Evolutionary conservation across 2,888 invertebrate species (phyloP).

Genomic region (Himalopsyche tibetana): DNA sequence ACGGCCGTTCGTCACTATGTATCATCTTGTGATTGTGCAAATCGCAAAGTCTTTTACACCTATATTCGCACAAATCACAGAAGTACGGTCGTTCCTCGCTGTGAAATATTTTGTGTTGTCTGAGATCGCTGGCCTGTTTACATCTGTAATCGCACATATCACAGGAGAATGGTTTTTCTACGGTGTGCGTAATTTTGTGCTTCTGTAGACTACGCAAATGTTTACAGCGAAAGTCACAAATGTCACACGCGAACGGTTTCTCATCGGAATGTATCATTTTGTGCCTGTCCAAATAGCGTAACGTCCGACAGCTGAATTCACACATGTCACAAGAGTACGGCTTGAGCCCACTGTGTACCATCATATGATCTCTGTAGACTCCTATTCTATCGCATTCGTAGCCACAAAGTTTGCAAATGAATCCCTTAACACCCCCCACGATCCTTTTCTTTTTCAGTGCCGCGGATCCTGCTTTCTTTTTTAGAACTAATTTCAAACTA

Average conservation of each 20-base stretch:
- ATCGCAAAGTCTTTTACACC: not conserved
- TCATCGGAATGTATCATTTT: conserved; percentile 75
- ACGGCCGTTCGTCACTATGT: not conserved
- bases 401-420: not conserved
- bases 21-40: conserved; percentile 44
- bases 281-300: conserved; percentile 71
- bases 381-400: not conserved
- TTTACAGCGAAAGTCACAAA: conserved; percentile 72
- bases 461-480: not conserved
- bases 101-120: conserved; percentile 26
- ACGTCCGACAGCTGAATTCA: not conserved
- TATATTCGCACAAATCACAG: conserved; percentile 11
- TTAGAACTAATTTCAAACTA: not conserved
- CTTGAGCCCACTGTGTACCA: not conserved
- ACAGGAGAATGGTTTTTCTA: conserved; percentile 32
- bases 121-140: not conserved
- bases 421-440: not conserved
- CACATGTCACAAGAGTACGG: conserved; percentile 18
- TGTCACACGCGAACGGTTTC: conserved; percentile 73
- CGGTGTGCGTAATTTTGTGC: conserved; percentile 70
- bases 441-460: not conserved
- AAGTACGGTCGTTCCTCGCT: not conserved
- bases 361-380: not conserved
- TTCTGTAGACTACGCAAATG: conserved; percentile 76
- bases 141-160: not conserved